Evolutionary conservation across 2,888 invertebrate genomes (phyloP), one percentile per base, ranked within the genome.

Genomic region (Andrena flavipes): DNA sequence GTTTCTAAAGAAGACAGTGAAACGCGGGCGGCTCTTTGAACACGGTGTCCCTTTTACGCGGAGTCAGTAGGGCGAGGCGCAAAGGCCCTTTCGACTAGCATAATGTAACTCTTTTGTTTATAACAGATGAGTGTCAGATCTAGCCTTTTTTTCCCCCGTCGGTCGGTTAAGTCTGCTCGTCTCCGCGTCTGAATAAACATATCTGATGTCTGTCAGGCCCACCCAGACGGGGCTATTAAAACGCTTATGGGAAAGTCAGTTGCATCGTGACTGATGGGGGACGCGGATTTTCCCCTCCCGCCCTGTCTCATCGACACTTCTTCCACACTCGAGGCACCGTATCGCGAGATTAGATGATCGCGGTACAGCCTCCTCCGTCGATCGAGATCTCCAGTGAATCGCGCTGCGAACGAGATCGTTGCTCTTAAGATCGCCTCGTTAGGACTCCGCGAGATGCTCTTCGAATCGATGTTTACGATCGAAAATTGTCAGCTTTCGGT

Each of bases 131-230:
- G 90, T 92, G 91, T 91, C 91, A 87, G 91, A 90, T 91, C 90
- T 89, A 88, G 86, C 75, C 80, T 85, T 90, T 87, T 87, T 89
- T 87, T 85, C 78, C 81, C 76, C 73, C 51, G 76, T 70, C 84
- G 86, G 89, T 89, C 90, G 90, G 90, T 90, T 87, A 87, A 89
- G 90, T 88, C 90, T 87, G 88, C 90, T 88, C 84, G 82, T 89
- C 91, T 90, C 89, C 84, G 88, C 89, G 90, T 92, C 93, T 93
- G 92, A 92, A 92, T 92, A 93, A 93, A 93, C 93, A 93, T 91
- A 93, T 93, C 91, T 84, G 86, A 90, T 92, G 91, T 91, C 92
- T 91, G 91, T 78, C 84, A 81, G 86, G 93, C 91, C 93, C 93
- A 93, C 93, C 93, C 93, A 92, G 91, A 89, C 85, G 87, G 87